Evolutionary conservation across 2,113 vertebrate species (phyloP), one percentile per base, ranked within the genome.

Genomic region (Podilymbus podiceps): DNA sequence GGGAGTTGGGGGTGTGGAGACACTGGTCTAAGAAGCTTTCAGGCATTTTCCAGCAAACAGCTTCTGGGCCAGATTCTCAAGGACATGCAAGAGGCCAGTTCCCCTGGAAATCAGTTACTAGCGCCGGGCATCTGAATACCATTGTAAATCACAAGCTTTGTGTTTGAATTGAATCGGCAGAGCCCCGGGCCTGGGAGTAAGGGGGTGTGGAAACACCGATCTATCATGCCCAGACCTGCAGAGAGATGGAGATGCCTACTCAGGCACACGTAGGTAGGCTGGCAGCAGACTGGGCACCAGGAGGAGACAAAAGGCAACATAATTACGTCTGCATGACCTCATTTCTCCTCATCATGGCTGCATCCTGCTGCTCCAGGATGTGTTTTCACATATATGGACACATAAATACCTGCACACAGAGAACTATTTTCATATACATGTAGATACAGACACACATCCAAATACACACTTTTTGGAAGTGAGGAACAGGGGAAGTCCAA

Each of bases 11-110:
- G 8, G 2, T 67, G 40, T 12, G 22, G 12, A 50, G 38, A 38
- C 38, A n/a, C n/a, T n/a, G n/a, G n/a, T n/a, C n/a, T n/a, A n/a
- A 91, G 73, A 44, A 78, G 90, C 92, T 93, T 63, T 89, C 81
- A 49, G 96, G 93, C 93, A 95, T 94, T 97, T 93, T 94, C 92
- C 96, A 95, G 74, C 69, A 60, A 82, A 73, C 44, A 91, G 69
- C 84, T 74, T 91, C 68, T 85, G 78, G 90, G 69, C 74, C 85
- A 73, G 92, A 91, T 90, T 49, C 90, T 94, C 78, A 93, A 73
- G 93, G 62, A 59, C 66, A 81, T 0, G 23, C 56, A 63, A 81
- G 73, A 95, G 60, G 63, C 4, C 3, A 63, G 15, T 49, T 77
- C 13, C 49, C 79, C 86, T 94, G 95, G 89, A 93, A 94, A 91